Evolutionary conservation across 2,797 vertebrate genomes (phyloP), one percentile per base, ranked within the genome.

Genomic region (Gambusia yucatana): DNA sequence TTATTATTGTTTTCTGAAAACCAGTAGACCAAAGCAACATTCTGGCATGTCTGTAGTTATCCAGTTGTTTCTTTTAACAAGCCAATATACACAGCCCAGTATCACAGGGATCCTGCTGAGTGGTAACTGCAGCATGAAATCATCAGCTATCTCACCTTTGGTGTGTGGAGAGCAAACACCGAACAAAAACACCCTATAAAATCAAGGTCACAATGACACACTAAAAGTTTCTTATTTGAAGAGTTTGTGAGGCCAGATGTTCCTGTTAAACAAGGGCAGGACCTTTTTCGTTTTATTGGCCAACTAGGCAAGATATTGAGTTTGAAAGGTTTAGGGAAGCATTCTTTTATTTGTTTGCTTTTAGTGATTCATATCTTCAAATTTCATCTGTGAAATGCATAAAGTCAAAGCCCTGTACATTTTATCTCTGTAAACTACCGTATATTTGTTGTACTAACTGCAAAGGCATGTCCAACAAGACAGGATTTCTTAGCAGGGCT

Each of bases 161-260:
- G 61, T 63, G 61, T 1, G 2, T 63, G 30, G 33, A 36, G 61
- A 63, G 61, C 61, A 63, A 63, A 63, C 33, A 5, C 16, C 0
- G 2, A 63, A 63, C 14, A 57, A 63, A 63, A 63, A 63, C 30
- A 63, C 6, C 2, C 33, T 63, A 63, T 63, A 36, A 63, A 63
- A 63, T 63, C 61, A 36, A 63, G 61, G 61, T 63, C 61, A 63
- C 61, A 52, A 25, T 48, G 30, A 73, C 33, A 25, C 46, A 73
- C 9, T 36, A 36, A 61, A 61, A 36, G 61, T 63, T 63, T 63
- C 30, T 63, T 36, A 20, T 36, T 63, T 36, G 59, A 16, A 36
- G 61, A 63, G 33, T 63, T 63, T 63, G 59, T 61, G 61, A 36
- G 30, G 33, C 61, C 61, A 63, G 61, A 63, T 63, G 61, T 63